phyloP scores from a whole-genome alignment of 2,113 vertebrate species.

The Gymnocephalus cernua region DNA sequence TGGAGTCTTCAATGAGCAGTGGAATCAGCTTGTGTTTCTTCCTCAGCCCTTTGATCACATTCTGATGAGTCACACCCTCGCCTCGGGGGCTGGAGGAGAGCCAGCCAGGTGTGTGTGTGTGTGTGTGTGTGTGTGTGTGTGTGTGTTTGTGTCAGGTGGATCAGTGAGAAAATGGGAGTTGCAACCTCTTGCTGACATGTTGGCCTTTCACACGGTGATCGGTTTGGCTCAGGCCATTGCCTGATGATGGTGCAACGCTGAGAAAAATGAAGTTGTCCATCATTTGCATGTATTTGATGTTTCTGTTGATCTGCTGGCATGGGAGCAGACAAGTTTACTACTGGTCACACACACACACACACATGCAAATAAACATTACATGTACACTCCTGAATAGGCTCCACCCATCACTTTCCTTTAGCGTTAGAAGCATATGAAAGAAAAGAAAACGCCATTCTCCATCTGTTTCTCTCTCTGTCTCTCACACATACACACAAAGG shows the following conservation, averaged over 20 bases:
- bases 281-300: slow-evolving; percentile 1
- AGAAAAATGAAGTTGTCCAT: background rate
- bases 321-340: slow-evolving; percentile 3
- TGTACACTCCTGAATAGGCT: slow-evolving; percentile 5
- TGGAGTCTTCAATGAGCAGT: background rate
- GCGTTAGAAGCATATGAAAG: background rate
- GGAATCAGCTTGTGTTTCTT: slow-evolving; percentile 40
- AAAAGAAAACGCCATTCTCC: background rate
- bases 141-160: background rate
- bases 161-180: background rate
- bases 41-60: slow-evolving; percentile 60
- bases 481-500: background rate
- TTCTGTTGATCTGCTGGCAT: slow-evolving; percentile 6
- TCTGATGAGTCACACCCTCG: slow-evolving; percentile 55
- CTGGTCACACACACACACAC: background rate
- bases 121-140: slow-evolving; percentile 10
- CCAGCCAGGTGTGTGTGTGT: slow-evolving; percentile 48
- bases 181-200: background rate
- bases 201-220: slow-evolving; percentile 8
- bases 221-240: background rate
- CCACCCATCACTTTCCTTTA: background rate
- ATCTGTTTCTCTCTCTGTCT: background rate
- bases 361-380: background rate
- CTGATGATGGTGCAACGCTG: background rate
- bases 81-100: slow-evolving; percentile 19